A percentile compares a stretch with the other conserved stretches of the same genome.
Conservation (phyloP, 2,888 invertebrate species). For the Ophonus ardosiacus region DNA sequence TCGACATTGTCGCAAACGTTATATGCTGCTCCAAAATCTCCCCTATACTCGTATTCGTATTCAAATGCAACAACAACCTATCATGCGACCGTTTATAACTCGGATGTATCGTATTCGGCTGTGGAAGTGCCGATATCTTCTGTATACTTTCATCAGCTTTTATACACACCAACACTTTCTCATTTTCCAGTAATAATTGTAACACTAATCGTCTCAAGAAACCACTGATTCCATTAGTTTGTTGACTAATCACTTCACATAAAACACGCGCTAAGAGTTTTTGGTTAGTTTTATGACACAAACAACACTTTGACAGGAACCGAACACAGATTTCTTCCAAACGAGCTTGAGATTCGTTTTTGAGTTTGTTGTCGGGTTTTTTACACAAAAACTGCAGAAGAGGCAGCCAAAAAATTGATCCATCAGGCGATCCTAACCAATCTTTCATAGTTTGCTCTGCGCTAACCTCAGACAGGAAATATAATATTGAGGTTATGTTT, state of each 20-base stretch:
- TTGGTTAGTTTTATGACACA: slow-evolving; percentile 92
- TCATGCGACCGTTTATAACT: slow-evolving; percentile 85
- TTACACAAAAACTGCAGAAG: slow-evolving; percentile 86
- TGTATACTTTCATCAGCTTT: slow-evolving; percentile 75
- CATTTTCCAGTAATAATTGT: slow-evolving; percentile 91
- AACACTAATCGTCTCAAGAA: slow-evolving; percentile 92
- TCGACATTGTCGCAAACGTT: slow-evolving; percentile 72
- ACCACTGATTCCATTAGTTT: slow-evolving; percentile 85
- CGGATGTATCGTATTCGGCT: slow-evolving; percentile 79
- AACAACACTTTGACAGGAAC: slow-evolving; percentile 89
- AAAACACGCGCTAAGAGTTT: slow-evolving; percentile 88
- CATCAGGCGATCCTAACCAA: slow-evolving; percentile 90
- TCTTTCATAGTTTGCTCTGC: slow-evolving; percentile 89
- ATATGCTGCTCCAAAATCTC: slow-evolving; percentile 84
- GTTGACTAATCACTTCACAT: slow-evolving; percentile 85
- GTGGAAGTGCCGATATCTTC: slow-evolving; percentile 72
- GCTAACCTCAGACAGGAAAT: slow-evolving; percentile 89
- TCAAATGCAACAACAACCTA: slow-evolving; percentile 85
- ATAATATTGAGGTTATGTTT: slow-evolving; percentile 83
- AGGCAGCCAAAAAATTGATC: slow-evolving; percentile 91
- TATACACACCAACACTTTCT: slow-evolving; percentile 88
- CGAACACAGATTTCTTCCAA: slow-evolving; percentile 88
- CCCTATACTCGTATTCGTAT: slow-evolving; percentile 86
- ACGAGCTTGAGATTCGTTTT: slow-evolving; percentile 76
- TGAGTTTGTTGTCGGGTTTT: slow-evolving; percentile 67